Percentiles rank a stretch among this genome's conserved stretches.
Evolutionary conservation across 2,888 invertebrate genomes (phyloP).

Genomic region (Cinara cedri): DNA sequence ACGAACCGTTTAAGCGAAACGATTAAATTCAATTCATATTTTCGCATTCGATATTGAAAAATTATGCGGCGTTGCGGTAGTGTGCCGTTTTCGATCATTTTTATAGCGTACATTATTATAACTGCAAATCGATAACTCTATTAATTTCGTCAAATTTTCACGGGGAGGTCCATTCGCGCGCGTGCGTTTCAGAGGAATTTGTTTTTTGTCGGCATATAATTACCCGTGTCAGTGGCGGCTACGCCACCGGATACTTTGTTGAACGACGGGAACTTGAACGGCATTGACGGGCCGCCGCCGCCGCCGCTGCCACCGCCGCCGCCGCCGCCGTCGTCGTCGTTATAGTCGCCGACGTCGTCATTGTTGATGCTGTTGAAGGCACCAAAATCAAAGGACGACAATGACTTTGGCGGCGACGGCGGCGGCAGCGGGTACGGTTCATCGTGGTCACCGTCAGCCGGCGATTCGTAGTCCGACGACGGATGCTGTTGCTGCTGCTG

Average conservation of each 20-base stretch:
- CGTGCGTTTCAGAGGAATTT: not conserved
- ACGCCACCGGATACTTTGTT: conserved; percentile 60
- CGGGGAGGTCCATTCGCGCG: not conserved
- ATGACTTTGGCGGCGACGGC: conserved; percentile 58
- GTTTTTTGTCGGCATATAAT: not conserved
- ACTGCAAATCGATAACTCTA: too few relatives aligned
- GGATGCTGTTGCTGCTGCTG: not conserved
- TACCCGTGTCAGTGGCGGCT: not conserved
- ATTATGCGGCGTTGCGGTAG: too few relatives aligned
- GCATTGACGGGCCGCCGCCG: too few relatives aligned
- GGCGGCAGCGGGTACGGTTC: not conserved
- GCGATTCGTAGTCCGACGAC: not conserved
- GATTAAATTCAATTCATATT: too few relatives aligned
- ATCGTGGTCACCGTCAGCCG: not conserved
- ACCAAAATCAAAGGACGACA: not conserved
- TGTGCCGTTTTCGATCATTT: too few relatives aligned
- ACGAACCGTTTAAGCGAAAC: too few relatives aligned
- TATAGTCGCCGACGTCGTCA: not conserved
- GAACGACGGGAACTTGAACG: conserved; percentile 64
- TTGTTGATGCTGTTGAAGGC: not conserved
- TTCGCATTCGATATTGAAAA: too few relatives aligned
- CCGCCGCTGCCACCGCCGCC: not conserved
- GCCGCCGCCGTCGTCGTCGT: not conserved
- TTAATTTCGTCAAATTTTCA: too few relatives aligned
- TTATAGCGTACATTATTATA: too few relatives aligned